Percentiles rank a stretch among this genome's conserved stretches.
These are phyloP conservation scores for Campylomormyrus numenius DNA, from an alignment of 2,113 vertebrate genomes.

Conservation along the genomic window DNA sequence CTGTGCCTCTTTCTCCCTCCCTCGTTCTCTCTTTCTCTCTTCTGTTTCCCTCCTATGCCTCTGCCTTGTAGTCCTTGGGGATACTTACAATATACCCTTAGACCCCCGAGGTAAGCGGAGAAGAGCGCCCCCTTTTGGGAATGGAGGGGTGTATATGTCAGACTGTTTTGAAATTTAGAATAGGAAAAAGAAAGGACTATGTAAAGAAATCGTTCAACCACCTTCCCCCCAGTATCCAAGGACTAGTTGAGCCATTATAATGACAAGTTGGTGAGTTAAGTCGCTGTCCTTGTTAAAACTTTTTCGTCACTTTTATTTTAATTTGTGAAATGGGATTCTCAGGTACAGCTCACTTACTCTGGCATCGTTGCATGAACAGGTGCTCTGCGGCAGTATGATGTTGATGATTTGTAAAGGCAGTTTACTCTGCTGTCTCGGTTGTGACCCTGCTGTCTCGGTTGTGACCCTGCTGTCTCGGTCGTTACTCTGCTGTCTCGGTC, in stretches of 20 bases:
- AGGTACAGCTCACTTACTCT: background rate
- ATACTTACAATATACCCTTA: constrained; percentile 99
- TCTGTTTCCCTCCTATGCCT: constrained; percentile 58
- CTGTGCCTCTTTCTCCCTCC: constrained; percentile 70
- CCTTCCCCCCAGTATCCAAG: background rate
- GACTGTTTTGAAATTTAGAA: background rate
- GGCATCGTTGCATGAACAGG: background rate
- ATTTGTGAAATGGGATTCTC: background rate
- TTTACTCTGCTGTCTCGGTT: background rate
- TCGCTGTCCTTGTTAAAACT: background rate
- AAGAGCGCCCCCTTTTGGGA: constrained; percentile 10
- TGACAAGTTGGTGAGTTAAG: background rate
- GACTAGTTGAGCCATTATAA: background rate
- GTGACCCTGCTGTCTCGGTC: background rate
- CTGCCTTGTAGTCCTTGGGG: constrained; percentile 91
- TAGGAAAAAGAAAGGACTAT: background rate
- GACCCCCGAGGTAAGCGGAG: constrained; percentile 96
- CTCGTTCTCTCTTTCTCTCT: constrained; percentile 50
- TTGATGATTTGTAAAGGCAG: background rate
- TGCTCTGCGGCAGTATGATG: background rate
- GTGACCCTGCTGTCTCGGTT: background rate
- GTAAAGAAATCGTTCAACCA: background rate
- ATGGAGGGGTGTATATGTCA: background rate
- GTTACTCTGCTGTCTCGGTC: background rate
- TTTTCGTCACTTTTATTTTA: background rate